These are phyloP conservation scores for Calidris pugnax DNA, from an alignment of 2,113 vertebrate genomes.

Conservation along the genomic window DNA sequence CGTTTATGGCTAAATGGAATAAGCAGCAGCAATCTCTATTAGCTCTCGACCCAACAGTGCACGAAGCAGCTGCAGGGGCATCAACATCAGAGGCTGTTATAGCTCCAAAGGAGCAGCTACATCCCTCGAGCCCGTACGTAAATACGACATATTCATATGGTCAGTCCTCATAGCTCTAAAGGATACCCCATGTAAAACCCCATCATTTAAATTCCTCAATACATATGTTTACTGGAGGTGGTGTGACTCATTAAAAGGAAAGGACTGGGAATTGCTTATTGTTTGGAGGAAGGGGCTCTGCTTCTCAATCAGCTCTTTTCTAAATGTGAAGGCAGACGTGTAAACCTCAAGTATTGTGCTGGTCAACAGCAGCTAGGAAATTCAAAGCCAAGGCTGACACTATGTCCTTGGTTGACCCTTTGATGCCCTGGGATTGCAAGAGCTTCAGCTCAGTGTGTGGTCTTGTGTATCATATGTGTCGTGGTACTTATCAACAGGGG, in stretches of 20 bases:
- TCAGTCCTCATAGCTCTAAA: neutral
- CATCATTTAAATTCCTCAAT: neutral
- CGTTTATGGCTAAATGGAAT: neutral
- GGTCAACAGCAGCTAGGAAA: neutral
- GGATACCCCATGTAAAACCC: neutral
- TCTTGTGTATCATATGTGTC: neutral
- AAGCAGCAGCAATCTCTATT: neutral
- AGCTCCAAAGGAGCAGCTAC: neutral
- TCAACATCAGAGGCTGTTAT: neutral
- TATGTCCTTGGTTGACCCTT: neutral
- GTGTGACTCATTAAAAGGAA: neutral
- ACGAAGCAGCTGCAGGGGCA: neutral
- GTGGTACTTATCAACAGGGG: neutral
- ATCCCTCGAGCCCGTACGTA: neutral
- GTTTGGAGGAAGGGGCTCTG: neutral
- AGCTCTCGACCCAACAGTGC: neutral
- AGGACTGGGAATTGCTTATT: neutral
- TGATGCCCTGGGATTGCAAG: neutral
- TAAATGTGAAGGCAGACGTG: neutral
- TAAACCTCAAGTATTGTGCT: neutral
- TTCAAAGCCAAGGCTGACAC: neutral
- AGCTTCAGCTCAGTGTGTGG: neutral
- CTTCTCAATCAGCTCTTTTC: neutral
- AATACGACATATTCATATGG: neutral
- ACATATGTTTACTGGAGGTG: neutral